phyloP scores from a whole-genome alignment of 2,113 vertebrate genomes.

The Paralichthys olivaceus region DNA sequence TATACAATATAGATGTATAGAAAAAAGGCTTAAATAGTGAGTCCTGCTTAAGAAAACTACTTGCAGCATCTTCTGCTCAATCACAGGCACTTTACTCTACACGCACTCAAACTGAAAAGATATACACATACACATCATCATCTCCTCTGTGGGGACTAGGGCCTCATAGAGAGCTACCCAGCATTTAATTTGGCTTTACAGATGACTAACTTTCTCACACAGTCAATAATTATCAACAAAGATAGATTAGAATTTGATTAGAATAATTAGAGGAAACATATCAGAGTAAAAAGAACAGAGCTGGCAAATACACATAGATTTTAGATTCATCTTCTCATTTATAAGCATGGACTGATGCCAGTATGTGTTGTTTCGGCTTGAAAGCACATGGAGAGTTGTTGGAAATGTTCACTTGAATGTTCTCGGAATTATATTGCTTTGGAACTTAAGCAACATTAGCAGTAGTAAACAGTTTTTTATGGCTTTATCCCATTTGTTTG shows the following conservation, averaged over 20 bases:
- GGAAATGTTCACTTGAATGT: not conserved
- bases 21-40: no score
- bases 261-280: conserved; percentile 67
- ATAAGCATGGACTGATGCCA: conserved; percentile 34
- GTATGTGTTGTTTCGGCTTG: conserved; percentile 36
- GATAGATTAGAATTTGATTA: conserved; percentile 67
- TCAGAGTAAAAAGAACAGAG: conserved; percentile 37
- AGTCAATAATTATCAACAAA: conserved; percentile 63
- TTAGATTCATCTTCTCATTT: conserved; percentile 42
- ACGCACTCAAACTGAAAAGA: conserved; percentile 48
- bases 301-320: conserved; percentile 39
- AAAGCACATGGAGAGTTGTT: conserved; percentile 34
- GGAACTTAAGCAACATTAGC: not conserved
- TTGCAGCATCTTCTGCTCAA: no score
- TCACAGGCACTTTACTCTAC: not conserved
- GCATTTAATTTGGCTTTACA: conserved; percentile 50
- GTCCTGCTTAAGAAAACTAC: no score
- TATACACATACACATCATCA: conserved; percentile 63
- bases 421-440: not conserved
- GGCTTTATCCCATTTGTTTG: conserved; percentile 80
- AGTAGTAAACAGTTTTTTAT: not conserved
- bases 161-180: conserved; percentile 22
- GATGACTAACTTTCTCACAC: conserved; percentile 51
- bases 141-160: conserved; percentile 4
- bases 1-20: no score